Evolutionary conservation across 1,140 invertebrate genomes (phyloP), one percentile per base, ranked within the genome.

Genomic region (Lasaia peninsularis): DNA sequence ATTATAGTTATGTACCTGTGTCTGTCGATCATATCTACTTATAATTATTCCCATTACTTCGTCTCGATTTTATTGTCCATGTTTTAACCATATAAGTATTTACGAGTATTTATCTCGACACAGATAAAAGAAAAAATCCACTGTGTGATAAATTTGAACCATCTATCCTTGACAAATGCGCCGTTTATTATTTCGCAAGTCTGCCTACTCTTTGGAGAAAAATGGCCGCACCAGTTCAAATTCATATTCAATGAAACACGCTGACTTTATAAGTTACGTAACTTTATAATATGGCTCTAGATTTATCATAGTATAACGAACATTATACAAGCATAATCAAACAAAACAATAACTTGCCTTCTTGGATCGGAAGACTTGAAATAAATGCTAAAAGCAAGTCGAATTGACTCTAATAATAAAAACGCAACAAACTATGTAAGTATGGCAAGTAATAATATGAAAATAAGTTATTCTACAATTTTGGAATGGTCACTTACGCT

Each of bases 381-480:
- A 66, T 61, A 65, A 68, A 34, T 52, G 54, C 49, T 52, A 62
- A 35, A 62, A 55, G 16, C 28, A 48, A 52, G 56, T 62, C 52
- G 48, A 56, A 56, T 33, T 49, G 48, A 59, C 52, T 50, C 37
- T 34, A 52, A 28, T 28, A 28, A 56, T 55, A 60, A 59, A 73
- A 77, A 75, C 67, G 67, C 75, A 79, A 81, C 78, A 44, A 77
- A 72, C 75, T 77, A 79, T 68, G 56, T 65, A 75, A 80, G 67
- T 86, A 88, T 88, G 85, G 85, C 85, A 86, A 88, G 81, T 80
- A 40, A 75, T 75, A 78, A 81, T 77, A 80, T 83, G 72, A 76
- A 73, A 72, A 75, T 77, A 82, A 82, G 75, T 80, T 83, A 84
- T 79, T 76, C 71, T 82, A 84, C 75, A 78, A 73, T 73, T 79